Evolutionary conservation across 2,113 vertebrate genomes (phyloP), one percentile per base, ranked within the genome.

Genomic region (Mustela lutreola): DNA sequence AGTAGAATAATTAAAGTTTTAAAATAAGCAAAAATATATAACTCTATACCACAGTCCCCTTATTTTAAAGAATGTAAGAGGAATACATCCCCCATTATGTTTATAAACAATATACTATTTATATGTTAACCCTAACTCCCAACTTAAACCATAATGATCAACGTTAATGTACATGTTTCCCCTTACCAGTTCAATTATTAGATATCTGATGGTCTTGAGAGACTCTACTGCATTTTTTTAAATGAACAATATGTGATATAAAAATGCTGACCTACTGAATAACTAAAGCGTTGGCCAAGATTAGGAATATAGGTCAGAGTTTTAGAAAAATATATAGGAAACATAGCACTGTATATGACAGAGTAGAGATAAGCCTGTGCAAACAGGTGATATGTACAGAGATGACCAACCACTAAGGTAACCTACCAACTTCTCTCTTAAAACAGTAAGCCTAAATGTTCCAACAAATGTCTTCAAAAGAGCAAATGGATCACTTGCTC

Each of bases 11-110:
- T 6, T 90, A 70, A 97, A 75, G 36, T 79, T 93, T 95, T 80
- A 98, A 97, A 93, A 95, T 90, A 71, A 97, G 95, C 0, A 94
- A 87, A 50, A 97, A 97, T 95, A 96, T 95, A 75, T 45, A 58
- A 95, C 45, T 97, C 96, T 95, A 88, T 96, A 95, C 70, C 91
- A 97, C 36, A 90, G 80, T 42, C 78, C 82, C 56, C 11, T 63
- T 83, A 96, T 96, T 98, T 97, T 62, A 93, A 97, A 98, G 91
- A 84, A 95, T 93, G 98, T 98, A 98, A 94, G 95, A 97, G 81
- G 85, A 97, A 84, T 83, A 91, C 84, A 95, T 96, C 79, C 83
- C 0, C 7, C 88, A 97, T 85, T 91, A 94, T 39, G 67, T 62
- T 88, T 97, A 97, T 95, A 97, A 94, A 97, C 87, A 97, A 96